Evolutionary conservation across 2,888 invertebrate genomes (phyloP).

Genomic region (Lottia gigantea): DNA sequence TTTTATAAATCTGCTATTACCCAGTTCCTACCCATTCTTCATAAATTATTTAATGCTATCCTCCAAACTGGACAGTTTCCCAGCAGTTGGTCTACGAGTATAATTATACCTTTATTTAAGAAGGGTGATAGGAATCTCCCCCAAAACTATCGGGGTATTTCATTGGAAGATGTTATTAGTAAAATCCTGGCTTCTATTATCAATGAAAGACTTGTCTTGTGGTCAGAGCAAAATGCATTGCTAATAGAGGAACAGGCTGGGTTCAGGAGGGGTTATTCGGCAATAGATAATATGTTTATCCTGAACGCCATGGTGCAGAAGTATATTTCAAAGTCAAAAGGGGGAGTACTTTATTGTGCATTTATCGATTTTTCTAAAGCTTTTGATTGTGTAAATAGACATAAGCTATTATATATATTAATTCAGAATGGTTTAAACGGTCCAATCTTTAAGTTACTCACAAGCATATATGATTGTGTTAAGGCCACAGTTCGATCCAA

Average conservation of each 20-base stretch:
- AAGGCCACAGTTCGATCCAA: too few relatives aligned
- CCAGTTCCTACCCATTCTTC: slow-evolving; percentile 12
- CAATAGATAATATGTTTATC: too few relatives aligned
- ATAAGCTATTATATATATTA: too few relatives aligned
- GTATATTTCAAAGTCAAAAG: too few relatives aligned
- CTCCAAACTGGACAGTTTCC: slow-evolving; percentile 16
- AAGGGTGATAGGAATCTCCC: slow-evolving; percentile 14
- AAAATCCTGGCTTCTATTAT: slow-evolving; percentile 14
- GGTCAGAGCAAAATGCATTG: slow-evolving; percentile 17
- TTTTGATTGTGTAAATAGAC: too few relatives aligned
- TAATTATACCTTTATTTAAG: slow-evolving; percentile 17
- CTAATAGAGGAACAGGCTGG: slow-evolving; percentile 20
- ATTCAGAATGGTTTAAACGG: too few relatives aligned
- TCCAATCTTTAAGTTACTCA: too few relatives aligned
- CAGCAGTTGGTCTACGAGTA: slow-evolving; percentile 1
- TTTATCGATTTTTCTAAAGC: too few relatives aligned
- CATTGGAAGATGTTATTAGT: slow-evolving; percentile 15
- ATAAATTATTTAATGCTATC: slow-evolving; percentile 11
- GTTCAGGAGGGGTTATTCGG: too few relatives aligned
- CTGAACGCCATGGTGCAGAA: too few relatives aligned
- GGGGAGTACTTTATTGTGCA: too few relatives aligned
- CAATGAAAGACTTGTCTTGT: slow-evolving; percentile 10
- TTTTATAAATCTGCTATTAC: background rate
- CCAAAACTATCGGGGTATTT: slow-evolving; percentile 18
- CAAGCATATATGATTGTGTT: too few relatives aligned